Evolutionary conservation across 2,113 vertebrate species (phyloP), one percentile per base, ranked within the genome.

Genomic region (Sakesphorus luctuosus): DNA sequence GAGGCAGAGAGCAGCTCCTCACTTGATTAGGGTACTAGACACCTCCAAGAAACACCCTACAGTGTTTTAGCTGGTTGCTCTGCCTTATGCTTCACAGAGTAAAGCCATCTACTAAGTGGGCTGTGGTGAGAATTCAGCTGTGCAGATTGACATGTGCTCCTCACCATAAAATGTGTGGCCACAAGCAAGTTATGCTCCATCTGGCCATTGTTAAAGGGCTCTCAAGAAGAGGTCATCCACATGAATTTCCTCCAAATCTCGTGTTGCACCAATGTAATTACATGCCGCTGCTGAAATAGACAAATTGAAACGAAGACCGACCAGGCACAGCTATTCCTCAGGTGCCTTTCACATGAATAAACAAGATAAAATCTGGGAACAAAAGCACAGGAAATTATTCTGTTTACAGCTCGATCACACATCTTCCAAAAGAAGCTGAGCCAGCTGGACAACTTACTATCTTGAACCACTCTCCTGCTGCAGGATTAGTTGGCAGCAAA

Each of bases 381-480:
- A 21, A 91, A 95, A 91, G 76, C 3, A 7, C 93, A 91, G 96
- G 94, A 95, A 96, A 96, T 89, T 47, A 52, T 95, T 95, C 96
- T 94, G 92, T 95, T 96, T 96, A 84, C 89, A 90, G 93, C 89
- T 89, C 81, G 86, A 95, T 94, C 95, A 96, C 91, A 89, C 89
- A 82, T 97, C 96, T 95, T 95, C 89, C 94, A 95, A 95, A 96
- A 95, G 93, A 80, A 95, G 94, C 84, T 40, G 73, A 96, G 95
- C 95, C 95, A 97, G 95, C 91, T 96, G 96, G 91, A 95, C 93
- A 90, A 52, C 89, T 95, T 96, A 56, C 89, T 95, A 94, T 96
- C 96, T 96, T 95, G 91, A 96, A 95, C 94, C 73, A 94, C 73
- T 91, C 86, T 95, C 69, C 93, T 94, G 94, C 90, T 94, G 88